Evolutionary conservation across 2,888 invertebrate genomes (phyloP).

Genomic region (Thecocarcelia acutangulata): DNA sequence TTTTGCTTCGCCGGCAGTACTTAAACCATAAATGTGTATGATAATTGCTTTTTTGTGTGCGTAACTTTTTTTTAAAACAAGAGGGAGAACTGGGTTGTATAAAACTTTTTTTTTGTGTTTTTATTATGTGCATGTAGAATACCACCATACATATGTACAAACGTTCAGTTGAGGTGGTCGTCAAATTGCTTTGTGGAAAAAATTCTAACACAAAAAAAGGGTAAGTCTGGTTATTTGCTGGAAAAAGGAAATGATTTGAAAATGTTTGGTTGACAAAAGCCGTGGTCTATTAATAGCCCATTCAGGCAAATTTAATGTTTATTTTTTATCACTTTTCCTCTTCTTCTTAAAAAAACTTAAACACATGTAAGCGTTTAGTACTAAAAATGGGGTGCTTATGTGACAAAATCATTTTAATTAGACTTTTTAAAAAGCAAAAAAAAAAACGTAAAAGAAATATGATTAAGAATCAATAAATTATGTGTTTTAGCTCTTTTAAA

Average conservation of each 20-base stretch:
- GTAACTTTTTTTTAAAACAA: neutral
- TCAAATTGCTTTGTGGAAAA: neutral
- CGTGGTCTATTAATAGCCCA: conserved; percentile 70
- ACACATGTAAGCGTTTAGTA: neutral
- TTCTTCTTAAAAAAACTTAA: conserved; percentile 20
- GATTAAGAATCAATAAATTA: no score
- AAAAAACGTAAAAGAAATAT: no score
- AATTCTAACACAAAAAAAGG: conserved; percentile 2
- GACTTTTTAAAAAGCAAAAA: no score
- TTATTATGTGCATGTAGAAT: neutral
- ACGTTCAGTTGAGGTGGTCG: neutral
- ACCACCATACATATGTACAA: no score
- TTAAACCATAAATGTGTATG: conserved; percentile 64
- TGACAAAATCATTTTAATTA: no score
- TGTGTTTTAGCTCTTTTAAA: no score
- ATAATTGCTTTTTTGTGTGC: conserved; percentile 68
- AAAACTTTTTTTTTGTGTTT: neutral
- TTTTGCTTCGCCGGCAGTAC: conserved; percentile 36
- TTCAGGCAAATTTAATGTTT: conserved; percentile 66
- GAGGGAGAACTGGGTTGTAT: conserved; percentile 19
- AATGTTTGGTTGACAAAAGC: conserved; percentile 68
- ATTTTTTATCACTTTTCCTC: conserved; percentile 37
- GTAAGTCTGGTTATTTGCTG: conserved; percentile 13
- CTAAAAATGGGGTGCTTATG: no score
- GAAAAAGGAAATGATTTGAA: conserved; percentile 47